Evolutionary conservation across 2,797 vertebrate species (phyloP).

Genomic region (Agapornis canus): DNA sequence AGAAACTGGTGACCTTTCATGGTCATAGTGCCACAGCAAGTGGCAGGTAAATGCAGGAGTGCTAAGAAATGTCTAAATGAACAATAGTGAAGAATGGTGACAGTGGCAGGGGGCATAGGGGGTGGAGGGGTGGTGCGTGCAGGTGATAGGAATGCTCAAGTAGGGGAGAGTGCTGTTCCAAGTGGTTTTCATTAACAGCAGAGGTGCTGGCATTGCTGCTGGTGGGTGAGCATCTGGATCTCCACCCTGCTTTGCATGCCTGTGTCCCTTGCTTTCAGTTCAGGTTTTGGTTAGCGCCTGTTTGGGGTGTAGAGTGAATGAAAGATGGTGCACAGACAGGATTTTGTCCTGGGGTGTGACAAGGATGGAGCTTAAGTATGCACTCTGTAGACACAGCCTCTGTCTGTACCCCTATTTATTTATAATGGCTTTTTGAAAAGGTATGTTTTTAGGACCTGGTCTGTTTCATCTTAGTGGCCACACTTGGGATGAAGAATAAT

Average conservation of each 20-base stretch:
- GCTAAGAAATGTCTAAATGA: not conserved
- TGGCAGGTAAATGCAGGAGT: not conserved
- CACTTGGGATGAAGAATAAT: not conserved
- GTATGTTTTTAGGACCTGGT: not conserved
- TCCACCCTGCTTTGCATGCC: fast-evolving
- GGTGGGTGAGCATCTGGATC: not conserved
- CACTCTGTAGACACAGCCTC: not conserved
- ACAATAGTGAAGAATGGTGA: fast-evolving
- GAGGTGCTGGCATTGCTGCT: not conserved
- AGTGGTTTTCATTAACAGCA: not conserved
- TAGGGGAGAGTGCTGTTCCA: not conserved
- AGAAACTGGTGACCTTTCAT: fast-evolving
- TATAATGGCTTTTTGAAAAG: not conserved
- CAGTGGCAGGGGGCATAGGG: too few relatives aligned
- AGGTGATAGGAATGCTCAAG: not conserved
- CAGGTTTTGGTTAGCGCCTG: not conserved
- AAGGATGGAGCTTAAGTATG: not conserved
- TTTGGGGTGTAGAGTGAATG: not conserved
- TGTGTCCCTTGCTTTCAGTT: not conserved
- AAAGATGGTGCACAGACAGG: not conserved
- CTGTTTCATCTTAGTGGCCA: not conserved
- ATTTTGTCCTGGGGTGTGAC: not conserved
- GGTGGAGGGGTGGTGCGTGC: too few relatives aligned
- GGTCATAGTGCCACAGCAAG: not conserved
- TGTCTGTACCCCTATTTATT: not conserved